These are phyloP conservation scores for Graphium colonna DNA, from an alignment of 2,888 invertebrate species.

Conservation along the genomic window DNA sequence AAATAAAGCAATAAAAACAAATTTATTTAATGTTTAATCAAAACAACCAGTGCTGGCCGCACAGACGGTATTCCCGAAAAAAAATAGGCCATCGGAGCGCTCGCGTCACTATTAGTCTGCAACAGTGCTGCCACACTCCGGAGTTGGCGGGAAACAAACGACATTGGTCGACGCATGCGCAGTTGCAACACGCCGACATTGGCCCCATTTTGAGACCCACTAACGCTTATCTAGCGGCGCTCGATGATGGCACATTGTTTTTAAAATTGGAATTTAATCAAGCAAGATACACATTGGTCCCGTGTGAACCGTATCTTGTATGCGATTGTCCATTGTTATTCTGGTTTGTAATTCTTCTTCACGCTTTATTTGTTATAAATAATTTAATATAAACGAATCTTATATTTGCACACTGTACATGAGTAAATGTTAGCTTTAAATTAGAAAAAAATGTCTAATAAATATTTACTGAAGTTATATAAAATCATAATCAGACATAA, in stretches of 20 bases:
- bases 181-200: conserved; percentile 73
- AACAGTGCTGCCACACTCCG: conserved; percentile 15
- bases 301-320: neutral
- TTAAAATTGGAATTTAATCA: conserved; percentile 5
- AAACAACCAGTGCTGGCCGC: no score
- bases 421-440: no score
- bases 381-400: no score
- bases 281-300: neutral
- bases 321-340: neutral
- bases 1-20: no score
- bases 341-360: neutral
- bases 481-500: no score
- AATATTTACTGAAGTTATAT: no score
- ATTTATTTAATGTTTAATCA: no score
- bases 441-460: no score
- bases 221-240: conserved; percentile 62
- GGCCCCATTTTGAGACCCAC: conserved; percentile 69
- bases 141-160: conserved; percentile 55
- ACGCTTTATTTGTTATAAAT: neutral
- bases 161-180: conserved; percentile 58
- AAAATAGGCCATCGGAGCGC: no score
- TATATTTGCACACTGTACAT: no score
- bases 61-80: no score
- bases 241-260: conserved; percentile 32
- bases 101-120: conserved; percentile 1